phyloP scores from a whole-genome alignment of 2,797 vertebrate genomes.

The Parauchenoglanis punctatus region DNA sequence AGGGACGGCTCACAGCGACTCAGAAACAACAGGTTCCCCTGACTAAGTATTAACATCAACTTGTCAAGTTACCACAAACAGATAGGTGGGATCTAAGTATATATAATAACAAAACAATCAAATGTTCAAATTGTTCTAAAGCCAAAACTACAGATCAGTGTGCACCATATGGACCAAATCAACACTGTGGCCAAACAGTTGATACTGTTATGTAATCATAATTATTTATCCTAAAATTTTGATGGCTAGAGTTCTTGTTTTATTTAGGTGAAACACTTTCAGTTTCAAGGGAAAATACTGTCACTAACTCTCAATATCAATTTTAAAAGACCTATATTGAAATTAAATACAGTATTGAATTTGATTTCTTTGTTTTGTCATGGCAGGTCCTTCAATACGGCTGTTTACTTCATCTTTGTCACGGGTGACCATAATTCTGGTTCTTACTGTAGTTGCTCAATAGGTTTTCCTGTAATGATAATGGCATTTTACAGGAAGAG shows the following conservation, averaged over 20 bases:
- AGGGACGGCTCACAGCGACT: background rate
- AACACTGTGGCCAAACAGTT: background rate
- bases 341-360: background rate
- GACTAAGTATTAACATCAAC: background rate
- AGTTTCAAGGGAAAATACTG: background rate
- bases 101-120: background rate
- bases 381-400: conserved; percentile 24
- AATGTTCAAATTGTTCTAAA: background rate
- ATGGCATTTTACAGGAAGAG: conserved; percentile 72
- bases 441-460: conserved; percentile 29
- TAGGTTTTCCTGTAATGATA: conserved; percentile 66
- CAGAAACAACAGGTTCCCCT: background rate
- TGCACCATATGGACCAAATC: background rate
- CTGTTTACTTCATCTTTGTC: conserved; percentile 36
- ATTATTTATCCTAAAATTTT: background rate
- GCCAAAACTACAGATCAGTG: background rate
- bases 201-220: background rate
- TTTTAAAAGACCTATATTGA: background rate
- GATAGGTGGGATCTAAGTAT: background rate
- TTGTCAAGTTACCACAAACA: background rate
- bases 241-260: background rate
- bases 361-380: background rate
- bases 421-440: background rate
- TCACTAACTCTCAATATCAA: background rate
- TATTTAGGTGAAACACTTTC: background rate